Conservation (phyloP, 2,888 invertebrate species). For the Chorisops tibialis region DNA sequence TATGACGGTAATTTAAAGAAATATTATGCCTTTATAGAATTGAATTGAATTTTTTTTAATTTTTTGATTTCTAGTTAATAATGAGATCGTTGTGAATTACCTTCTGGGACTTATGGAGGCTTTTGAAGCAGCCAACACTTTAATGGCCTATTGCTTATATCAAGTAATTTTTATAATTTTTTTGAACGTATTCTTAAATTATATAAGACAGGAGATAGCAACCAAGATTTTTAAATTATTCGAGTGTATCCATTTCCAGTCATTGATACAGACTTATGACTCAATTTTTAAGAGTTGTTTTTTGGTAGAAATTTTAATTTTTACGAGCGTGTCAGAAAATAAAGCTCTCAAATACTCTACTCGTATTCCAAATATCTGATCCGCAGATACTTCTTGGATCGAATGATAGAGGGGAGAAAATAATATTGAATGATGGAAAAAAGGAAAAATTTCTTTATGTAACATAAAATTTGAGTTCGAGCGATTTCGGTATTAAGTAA, state of each 20-base stretch:
- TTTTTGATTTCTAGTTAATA: constrained; percentile 4
- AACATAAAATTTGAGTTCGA: too few relatives aligned
- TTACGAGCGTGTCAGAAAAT: too few relatives aligned
- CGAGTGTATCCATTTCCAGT: too few relatives aligned
- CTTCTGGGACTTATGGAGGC: constrained; percentile 26
- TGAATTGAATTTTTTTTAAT: neutral
- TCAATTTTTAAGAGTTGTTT: neutral
- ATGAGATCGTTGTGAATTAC: constrained; percentile 15
- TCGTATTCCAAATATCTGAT: too few relatives aligned
- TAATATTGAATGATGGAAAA: too few relatives aligned
- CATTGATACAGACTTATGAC: neutral
- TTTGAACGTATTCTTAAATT: neutral
- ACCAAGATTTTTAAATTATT: neutral
- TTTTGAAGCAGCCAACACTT: constrained; percentile 28
- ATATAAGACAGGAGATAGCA: too few relatives aligned
- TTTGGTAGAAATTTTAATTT: too few relatives aligned
- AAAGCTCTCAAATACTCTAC: too few relatives aligned
- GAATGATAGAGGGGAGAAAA: too few relatives aligned
- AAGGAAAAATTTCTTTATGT: too few relatives aligned
- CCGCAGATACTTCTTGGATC: too few relatives aligned
- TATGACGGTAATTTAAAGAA: neutral
- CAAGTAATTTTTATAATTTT: constrained; percentile 22
- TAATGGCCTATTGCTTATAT: constrained; percentile 30
- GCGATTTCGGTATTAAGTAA: too few relatives aligned
- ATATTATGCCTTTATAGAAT: neutral